phyloP scores from a whole-genome alignment of 1,140 invertebrate genomes.

The Cyphomyrmex costatus region DNA sequence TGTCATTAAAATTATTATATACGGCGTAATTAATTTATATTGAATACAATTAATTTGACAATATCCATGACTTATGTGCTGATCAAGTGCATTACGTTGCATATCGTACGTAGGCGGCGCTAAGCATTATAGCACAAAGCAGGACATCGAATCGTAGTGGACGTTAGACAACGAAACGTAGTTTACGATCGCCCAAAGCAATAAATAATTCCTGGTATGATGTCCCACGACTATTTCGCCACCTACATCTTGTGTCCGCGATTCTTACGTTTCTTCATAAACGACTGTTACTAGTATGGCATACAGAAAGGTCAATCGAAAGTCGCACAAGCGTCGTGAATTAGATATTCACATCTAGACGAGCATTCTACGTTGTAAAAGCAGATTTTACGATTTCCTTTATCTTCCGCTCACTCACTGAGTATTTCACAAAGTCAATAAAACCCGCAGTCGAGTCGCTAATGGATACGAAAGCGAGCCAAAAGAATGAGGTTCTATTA shows the following conservation, averaged over 20 bases:
- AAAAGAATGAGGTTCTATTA: constrained; percentile 54
- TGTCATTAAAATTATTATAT: neutral
- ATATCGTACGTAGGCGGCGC: constrained; percentile 52
- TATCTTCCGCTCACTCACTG: constrained; percentile 28
- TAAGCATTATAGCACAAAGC: constrained; percentile 14
- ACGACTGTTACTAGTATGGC: constrained; percentile 2
- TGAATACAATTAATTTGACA: constrained; percentile 30
- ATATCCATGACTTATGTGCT: constrained; percentile 14
- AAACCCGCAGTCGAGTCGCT: constrained; percentile 8
- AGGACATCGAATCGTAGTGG: constrained; percentile 11
- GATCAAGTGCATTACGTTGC: constrained; percentile 47
- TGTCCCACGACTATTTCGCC: constrained; percentile 61
- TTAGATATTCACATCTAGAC: constrained; percentile 46
- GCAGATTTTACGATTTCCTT: constrained; percentile 45
- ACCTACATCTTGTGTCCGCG: constrained; percentile 13
- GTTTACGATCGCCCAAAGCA: constrained; percentile 59
- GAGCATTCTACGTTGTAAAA: constrained; percentile 20
- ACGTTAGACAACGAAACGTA: constrained; percentile 60
- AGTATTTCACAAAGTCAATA: constrained; percentile 58
- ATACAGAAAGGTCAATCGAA: constrained; percentile 48
- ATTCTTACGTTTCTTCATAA: constrained; percentile 55
- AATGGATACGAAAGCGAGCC: constrained; percentile 43
- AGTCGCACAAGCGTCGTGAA: constrained; percentile 50
- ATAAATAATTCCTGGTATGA: constrained; percentile 68
- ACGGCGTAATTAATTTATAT: constrained; percentile 16